These are phyloP conservation scores for Drosophila pallidifrons DNA, from an alignment of 1,140 invertebrate species.

Conservation along the genomic window DNA sequence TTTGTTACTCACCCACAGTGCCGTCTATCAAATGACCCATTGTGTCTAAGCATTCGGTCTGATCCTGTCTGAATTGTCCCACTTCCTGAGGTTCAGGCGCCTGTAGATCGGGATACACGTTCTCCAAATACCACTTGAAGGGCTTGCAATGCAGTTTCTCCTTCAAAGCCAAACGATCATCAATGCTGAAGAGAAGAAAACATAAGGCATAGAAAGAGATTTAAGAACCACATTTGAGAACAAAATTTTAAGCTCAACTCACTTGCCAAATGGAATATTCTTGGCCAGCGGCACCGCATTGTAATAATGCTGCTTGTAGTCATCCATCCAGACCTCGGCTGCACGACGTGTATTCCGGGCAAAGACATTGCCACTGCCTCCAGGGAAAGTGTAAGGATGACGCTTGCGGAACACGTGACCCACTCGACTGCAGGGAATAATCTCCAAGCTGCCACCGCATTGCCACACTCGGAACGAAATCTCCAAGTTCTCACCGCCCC, in stretches of 20 bases:
- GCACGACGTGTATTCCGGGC: conserved; percentile 94
- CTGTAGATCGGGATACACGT: conserved; percentile 97
- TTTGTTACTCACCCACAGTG: conserved; percentile 88
- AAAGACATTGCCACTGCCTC: conserved; percentile 95
- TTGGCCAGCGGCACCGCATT: conserved; percentile 93
- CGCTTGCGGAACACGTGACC: conserved; percentile 97
- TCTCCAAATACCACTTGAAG: conserved; percentile 98
- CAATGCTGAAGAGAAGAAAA: conserved; percentile 88
- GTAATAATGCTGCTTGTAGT: conserved; percentile 97
- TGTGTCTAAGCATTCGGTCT: conserved; percentile 94
- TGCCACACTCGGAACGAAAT: conserved; percentile 95
- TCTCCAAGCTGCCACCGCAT: conserved; percentile 97
- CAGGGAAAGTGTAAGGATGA: conserved; percentile 97
- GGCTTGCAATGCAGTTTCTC: conserved; percentile 95
- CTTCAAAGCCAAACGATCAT: conserved; percentile 93
- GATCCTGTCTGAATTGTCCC: conserved; percentile 91
- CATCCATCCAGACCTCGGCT: conserved; percentile 98
- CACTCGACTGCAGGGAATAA: conserved; percentile 95
- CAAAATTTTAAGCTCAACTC: conserved; percentile 85
- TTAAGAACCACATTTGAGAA: neutral
- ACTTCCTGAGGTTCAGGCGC: conserved; percentile 88
- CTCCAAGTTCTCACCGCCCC: conserved; percentile 89
- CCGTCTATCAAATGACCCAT: conserved; percentile 96
- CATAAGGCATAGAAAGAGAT: conserved; percentile 3
- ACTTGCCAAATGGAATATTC: conserved; percentile 95